Evolutionary conservation across 2,113 vertebrate species (phyloP).

Genomic region (Abramis brama): DNA sequence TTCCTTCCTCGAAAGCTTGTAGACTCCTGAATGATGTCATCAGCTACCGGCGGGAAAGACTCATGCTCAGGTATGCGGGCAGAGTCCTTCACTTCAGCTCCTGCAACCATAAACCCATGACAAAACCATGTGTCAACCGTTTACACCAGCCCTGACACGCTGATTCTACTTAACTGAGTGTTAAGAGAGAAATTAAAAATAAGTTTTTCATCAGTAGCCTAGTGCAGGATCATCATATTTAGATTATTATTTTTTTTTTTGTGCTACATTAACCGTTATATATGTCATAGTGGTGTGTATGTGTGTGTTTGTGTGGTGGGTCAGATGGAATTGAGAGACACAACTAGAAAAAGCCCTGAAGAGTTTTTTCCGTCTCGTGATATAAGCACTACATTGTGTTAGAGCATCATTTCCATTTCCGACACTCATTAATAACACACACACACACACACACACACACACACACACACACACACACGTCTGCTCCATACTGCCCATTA

Average conservation of each 20-base stretch:
- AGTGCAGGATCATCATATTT: not conserved
- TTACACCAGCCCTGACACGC: not conserved
- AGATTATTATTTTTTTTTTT: not conserved
- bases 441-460: not conserved
- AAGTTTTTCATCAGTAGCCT: not conserved
- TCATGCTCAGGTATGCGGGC: slow-evolving; percentile 53
- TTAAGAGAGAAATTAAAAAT: not conserved
- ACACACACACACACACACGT: not conserved
- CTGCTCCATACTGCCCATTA: slow-evolving; percentile 35
- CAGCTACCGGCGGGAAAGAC: slow-evolving; percentile 67
- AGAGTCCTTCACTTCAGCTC: slow-evolving; percentile 9
- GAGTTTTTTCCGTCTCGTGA: not conserved
- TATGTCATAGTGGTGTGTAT: not conserved
- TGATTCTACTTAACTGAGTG: not conserved
- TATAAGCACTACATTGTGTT: not conserved
- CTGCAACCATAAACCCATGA: not conserved
- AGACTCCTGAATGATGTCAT: slow-evolving; percentile 79
- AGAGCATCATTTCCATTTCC: not conserved
- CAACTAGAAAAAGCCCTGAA: not conserved
- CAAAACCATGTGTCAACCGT: not conserved
- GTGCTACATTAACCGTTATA: not conserved
- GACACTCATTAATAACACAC: not conserved
- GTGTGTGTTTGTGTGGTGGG: not conserved
- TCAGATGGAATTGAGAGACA: not conserved
- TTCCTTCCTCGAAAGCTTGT: slow-evolving; percentile 60